Conservation (phyloP, 2,888 invertebrate species). For the Hecatera dysodea region DNA sequence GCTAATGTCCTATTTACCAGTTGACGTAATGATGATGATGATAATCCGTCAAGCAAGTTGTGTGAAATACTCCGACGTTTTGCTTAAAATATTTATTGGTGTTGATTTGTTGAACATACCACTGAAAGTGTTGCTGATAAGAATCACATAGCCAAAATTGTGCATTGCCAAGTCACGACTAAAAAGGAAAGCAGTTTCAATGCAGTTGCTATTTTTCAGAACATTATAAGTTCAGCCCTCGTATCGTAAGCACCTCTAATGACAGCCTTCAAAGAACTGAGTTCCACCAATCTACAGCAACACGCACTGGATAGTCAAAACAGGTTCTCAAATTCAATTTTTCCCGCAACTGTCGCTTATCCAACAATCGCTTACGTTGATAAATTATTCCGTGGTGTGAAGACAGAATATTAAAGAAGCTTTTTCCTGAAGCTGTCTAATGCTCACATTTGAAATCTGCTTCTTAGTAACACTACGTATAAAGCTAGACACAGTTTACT, state of each 20-base stretch:
- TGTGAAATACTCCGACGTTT: slow-evolving; percentile 35
- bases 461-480: slow-evolving; percentile 3
- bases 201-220: neutral
- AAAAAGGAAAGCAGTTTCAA: neutral
- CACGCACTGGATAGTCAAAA: slow-evolving; percentile 6
- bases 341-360: slow-evolving; percentile 25
- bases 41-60: slow-evolving; percentile 33
- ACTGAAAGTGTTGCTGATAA: neutral
- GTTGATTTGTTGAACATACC: neutral
- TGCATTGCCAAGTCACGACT: neutral
- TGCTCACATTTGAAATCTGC: neutral
- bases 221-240: neutral
- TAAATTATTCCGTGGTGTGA: slow-evolving; percentile 33
- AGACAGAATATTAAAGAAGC: slow-evolving; percentile 19
- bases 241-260: neutral
- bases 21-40: slow-evolving; percentile 51
- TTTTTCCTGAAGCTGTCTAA: slow-evolving; percentile 7
- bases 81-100: neutral
- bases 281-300: neutral
- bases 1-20: slow-evolving; percentile 46
- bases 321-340: slow-evolving; percentile 14
- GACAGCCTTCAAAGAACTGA: neutral
- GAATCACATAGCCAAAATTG: neutral
- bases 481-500: neutral
- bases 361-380: slow-evolving; percentile 21